phyloP scores from a whole-genome alignment of 2,888 invertebrate species.

The Neuroscelio doddi region DNA sequence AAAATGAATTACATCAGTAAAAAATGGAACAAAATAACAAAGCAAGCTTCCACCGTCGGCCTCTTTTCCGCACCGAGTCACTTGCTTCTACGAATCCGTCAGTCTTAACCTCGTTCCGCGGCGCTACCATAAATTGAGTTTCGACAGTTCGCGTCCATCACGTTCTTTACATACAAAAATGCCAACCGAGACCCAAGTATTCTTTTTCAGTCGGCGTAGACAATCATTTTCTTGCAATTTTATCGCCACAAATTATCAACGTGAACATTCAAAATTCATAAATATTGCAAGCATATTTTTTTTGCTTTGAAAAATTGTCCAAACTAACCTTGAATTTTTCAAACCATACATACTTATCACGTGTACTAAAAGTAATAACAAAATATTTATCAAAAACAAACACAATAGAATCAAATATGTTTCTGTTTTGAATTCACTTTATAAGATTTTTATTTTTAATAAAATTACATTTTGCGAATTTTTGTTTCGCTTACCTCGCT shows the following conservation, averaged over 20 bases:
- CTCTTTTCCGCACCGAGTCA: conserved; percentile 31
- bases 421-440: no score
- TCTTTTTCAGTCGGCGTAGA: neutral
- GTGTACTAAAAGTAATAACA: no score
- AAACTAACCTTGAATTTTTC: no score
- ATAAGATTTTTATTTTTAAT: no score
- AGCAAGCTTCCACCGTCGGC: conserved; percentile 13
- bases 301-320: no score
- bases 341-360: no score
- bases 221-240: neutral
- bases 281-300: neutral
- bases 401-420: no score
- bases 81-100: conserved; percentile 25
- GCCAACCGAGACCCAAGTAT: neutral
- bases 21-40: conserved; percentile 12
- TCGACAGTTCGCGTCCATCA: conserved; percentile 20
- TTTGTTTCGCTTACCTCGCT: conserved; percentile 2
- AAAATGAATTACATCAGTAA: neutral
- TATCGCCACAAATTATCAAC: neutral
- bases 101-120: conserved; percentile 33
- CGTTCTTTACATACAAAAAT: conserved; percentile 17
- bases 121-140: conserved; percentile 33
- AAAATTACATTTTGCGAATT: no score
- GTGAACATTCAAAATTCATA: no score
- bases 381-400: no score